These are phyloP conservation scores for Dynastes maya DNA, from an alignment of 2,888 invertebrate species.

Conservation along the genomic window DNA sequence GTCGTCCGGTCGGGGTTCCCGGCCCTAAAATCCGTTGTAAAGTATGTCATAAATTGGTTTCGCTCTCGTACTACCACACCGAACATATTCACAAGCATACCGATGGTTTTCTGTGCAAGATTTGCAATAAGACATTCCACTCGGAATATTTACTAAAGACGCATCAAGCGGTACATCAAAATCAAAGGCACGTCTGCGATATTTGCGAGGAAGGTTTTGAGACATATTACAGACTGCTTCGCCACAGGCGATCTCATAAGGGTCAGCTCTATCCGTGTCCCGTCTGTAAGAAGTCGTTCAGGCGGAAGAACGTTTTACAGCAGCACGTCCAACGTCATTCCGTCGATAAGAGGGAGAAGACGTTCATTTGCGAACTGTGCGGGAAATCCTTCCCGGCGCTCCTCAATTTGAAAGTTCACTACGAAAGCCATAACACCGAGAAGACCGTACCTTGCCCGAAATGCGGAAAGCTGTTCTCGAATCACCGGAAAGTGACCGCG, in stretches of 20 bases:
- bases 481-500: neutral
- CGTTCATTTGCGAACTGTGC: neutral
- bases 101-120: neutral
- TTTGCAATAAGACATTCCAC: neutral
- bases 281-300: neutral
- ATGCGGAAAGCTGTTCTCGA: neutral
- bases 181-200: neutral
- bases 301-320: neutral
- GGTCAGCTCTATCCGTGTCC: neutral
- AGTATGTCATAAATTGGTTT: neutral
- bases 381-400: neutral
- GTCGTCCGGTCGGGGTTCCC: neutral
- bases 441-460: neutral
- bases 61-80: neutral
- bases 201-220: neutral
- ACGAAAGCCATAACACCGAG: neutral
- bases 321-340: neutral
- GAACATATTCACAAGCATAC: constrained; percentile 3
- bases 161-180: neutral
- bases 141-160: neutral
- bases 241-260: neutral
- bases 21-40: neutral
- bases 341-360: neutral
- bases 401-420: neutral
- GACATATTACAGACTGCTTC: neutral